These are phyloP conservation scores for Shargacucullia verbasci DNA, from an alignment of 2,888 invertebrate genomes.

Conservation along the genomic window DNA sequence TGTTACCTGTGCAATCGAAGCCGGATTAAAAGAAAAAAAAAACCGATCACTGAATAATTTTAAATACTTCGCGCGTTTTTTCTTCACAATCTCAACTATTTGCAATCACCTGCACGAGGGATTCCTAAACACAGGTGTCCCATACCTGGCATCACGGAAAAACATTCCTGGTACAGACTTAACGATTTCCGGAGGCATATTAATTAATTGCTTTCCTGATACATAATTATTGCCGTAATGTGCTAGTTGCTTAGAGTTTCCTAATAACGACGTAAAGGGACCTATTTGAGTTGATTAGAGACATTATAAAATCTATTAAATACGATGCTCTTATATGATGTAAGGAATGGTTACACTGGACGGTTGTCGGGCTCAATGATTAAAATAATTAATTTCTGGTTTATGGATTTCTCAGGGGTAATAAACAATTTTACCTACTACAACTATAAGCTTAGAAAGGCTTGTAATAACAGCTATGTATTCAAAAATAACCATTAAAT, in stretches of 20 bases:
- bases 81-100: conserved; percentile 29
- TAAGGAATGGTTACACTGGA: conserved; percentile 12
- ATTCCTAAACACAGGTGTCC: conserved; percentile 50
- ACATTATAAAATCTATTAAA: conserved; percentile 14
- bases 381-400: too few relatives aligned
- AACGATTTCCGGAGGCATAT: conserved; percentile 55
- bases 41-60: conserved; percentile 11
- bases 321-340: conserved; percentile 13
- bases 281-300: conserved; percentile 12
- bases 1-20: not conserved
- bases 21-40: not conserved
- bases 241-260: not conserved
- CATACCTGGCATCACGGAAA: conserved; percentile 49
- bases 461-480: too few relatives aligned
- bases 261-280: conserved; percentile 11
- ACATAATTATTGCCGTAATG: conserved; percentile 37
- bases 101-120: conserved; percentile 33
- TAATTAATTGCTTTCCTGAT: conserved; percentile 54
- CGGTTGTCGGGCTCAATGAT: not conserved
- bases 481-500: too few relatives aligned
- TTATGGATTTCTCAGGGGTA: too few relatives aligned
- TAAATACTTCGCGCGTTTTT: conserved; percentile 14
- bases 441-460: too few relatives aligned
- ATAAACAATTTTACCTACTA: too few relatives aligned
- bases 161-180: conserved; percentile 36